Evolutionary conservation across 2,888 invertebrate species (phyloP).

Genomic region (Drosophila recens): DNA sequence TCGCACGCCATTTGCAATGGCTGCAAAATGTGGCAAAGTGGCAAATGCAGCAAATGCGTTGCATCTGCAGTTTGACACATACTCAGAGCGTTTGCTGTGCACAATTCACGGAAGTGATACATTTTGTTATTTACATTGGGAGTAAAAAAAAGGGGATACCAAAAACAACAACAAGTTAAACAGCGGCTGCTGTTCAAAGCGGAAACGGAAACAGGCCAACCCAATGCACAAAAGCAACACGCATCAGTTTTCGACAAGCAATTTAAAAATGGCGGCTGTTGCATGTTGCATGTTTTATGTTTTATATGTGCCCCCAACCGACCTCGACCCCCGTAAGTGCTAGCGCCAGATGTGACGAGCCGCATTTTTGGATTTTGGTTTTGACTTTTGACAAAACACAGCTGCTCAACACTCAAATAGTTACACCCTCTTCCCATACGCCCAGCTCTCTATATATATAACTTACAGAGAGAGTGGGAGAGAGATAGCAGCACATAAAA

Average conservation of each 20-base stretch:
- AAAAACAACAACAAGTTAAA: constrained; percentile 41
- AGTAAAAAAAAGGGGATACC: constrained; percentile 6
- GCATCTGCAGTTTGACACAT: constrained; percentile 30
- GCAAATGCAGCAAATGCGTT: constrained; percentile 48
- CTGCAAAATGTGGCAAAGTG: constrained; percentile 37
- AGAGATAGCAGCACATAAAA: constrained; percentile 24
- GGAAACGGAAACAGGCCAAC: constrained; percentile 70
- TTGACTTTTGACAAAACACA: constrained; percentile 68
- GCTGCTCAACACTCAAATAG: constrained; percentile 62
- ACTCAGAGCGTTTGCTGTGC: neutral
- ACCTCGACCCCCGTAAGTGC: neutral
- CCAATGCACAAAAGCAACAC: constrained; percentile 41
- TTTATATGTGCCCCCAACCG: constrained; percentile 24
- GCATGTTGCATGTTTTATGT: constrained; percentile 57
- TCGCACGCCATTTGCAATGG: constrained; percentile 74
- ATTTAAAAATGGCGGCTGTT: constrained; percentile 77
- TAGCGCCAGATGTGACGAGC: constrained; percentile 23
- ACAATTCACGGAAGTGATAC: constrained; percentile 54
- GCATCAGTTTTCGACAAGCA: constrained; percentile 61
- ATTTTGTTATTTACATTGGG: constrained; percentile 65
- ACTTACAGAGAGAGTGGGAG: neutral
- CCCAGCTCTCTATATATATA: neutral
- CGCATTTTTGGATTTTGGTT: constrained; percentile 57
- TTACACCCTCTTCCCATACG: constrained; percentile 13
- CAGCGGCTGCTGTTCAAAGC: constrained; percentile 43